Conservation (phyloP, 2,797 vertebrate species). For the Chaenodraco wilsoni region DNA sequence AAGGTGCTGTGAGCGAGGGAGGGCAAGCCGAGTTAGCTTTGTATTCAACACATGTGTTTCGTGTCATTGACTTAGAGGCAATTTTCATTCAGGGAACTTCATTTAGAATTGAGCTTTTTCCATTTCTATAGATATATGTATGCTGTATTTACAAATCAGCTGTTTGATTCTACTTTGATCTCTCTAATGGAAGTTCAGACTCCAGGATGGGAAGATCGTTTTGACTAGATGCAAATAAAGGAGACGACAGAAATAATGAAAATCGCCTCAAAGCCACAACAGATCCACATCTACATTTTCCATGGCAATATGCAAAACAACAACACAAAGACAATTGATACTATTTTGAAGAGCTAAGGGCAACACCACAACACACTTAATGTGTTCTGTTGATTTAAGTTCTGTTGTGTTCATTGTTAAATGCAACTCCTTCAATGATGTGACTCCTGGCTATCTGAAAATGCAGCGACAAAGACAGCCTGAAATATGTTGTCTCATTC, state of each 20-base stretch:
- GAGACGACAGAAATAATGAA: neutral
- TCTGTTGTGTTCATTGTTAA: no score
- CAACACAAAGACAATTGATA: neutral
- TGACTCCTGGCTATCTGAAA: no score
- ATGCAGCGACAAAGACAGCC: no score
- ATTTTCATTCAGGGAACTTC: neutral
- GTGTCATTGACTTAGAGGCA: neutral
- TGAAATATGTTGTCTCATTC: no score
- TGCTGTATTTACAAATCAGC: neutral
- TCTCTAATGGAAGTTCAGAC: neutral
- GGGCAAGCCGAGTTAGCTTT: neutral
- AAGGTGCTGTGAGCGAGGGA: constrained; percentile 87
- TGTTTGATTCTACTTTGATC: neutral
- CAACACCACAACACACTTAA: neutral
- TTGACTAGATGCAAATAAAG: constrained; percentile 15
- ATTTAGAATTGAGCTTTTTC: neutral
- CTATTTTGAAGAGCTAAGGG: neutral
- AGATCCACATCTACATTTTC: neutral
- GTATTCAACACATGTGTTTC: constrained; percentile 1
- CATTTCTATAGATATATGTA: neutral
- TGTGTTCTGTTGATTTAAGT: no score
- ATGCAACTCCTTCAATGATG: no score
- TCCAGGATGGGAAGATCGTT: neutral
- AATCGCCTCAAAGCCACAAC: neutral
- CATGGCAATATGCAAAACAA: constrained; percentile 1